These are phyloP conservation scores for Cephus runcator DNA, from an alignment of 2,888 invertebrate genomes.

Conservation along the genomic window DNA sequence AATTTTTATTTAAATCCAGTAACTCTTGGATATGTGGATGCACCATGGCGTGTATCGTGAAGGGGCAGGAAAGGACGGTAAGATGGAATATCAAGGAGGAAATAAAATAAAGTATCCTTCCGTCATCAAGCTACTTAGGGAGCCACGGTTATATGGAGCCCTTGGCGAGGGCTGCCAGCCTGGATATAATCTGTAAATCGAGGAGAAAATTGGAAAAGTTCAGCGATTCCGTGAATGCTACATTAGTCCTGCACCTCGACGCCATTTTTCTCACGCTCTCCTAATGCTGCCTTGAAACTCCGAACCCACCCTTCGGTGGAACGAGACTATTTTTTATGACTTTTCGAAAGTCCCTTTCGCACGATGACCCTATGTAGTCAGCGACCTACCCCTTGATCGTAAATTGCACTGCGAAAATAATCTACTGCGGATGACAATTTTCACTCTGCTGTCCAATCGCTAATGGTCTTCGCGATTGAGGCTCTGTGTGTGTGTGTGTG, in stretches of 20 bases:
- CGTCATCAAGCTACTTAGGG: background rate
- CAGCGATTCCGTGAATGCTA: constrained; percentile 34
- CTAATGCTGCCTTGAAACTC: background rate
- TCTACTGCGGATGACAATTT: background rate
- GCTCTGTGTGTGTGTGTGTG: background rate
- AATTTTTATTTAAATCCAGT: background rate
- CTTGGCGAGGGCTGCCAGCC: background rate
- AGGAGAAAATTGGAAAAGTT: constrained; percentile 43
- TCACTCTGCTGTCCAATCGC: background rate
- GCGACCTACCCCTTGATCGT: background rate
- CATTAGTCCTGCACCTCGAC: constrained; percentile 32
- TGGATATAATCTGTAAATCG: constrained; percentile 35
- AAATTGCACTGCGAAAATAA: background rate
- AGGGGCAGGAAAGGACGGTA: background rate
- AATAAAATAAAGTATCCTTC: background rate
- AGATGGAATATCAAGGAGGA: constrained; percentile 12
- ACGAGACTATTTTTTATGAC: background rate
- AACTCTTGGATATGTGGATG: background rate
- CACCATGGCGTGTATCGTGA: background rate
- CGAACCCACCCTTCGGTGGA: background rate
- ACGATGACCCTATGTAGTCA: background rate
- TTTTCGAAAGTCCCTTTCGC: background rate
- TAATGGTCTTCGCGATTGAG: background rate
- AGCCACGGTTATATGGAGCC: background rate
- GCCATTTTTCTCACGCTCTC: constrained; percentile 30